Evolutionary conservation across 2,113 vertebrate species (phyloP).

Genomic region (Tylochromis polylepis): DNA sequence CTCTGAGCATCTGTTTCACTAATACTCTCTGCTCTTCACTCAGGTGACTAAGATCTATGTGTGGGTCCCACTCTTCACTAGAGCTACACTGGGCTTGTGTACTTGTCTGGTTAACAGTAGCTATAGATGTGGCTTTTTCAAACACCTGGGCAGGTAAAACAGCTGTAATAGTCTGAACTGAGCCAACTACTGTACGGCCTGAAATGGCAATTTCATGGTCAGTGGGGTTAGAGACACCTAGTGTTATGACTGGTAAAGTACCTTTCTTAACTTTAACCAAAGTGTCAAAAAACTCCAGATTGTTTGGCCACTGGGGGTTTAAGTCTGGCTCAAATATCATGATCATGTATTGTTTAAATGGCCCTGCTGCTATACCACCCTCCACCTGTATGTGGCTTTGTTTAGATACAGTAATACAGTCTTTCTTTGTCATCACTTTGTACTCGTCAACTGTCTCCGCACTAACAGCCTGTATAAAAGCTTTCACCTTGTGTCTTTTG

Average conservation of each 20-base stretch:
- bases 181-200: not conserved
- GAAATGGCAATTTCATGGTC: not conserved
- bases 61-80: not conserved
- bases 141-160: not conserved
- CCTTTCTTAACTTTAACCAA: not conserved
- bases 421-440: no score
- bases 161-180: not conserved
- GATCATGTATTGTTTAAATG: no score
- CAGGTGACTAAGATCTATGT: not conserved
- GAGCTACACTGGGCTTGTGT: not conserved
- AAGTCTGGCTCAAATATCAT: no score
- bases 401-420: no score
- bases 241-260: not conserved
- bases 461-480: no score
- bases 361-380: no score
- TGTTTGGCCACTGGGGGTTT: no score
- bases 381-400: no score
- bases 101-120: not conserved
- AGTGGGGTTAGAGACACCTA: not conserved
- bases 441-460: no score
- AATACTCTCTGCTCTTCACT: not conserved
- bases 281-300: no score
- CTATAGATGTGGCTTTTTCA: not conserved
- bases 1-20: not conserved
- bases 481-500: no score